Base-by-base conservation (phyloP, 2,888 invertebrate genomes). In the Anorthoa munda region DNA sequence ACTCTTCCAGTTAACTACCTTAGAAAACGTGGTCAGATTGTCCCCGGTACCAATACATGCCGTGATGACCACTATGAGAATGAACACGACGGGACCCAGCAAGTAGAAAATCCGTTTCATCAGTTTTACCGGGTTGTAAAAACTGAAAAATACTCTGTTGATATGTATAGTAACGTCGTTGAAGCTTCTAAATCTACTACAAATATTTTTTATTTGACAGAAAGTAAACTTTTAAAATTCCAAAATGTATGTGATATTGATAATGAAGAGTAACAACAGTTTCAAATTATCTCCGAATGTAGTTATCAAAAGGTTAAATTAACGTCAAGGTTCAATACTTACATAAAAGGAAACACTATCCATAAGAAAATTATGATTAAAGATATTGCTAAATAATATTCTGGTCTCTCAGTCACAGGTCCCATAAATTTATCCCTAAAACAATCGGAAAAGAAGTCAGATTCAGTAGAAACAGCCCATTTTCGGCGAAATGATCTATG, bases 261-360 rank as follows among this genome's bases (percentile, higher is more conserved):
- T 39, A 39, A 39, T 39, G 39, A 4, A 9, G 4, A 9, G 39
- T 7, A 39, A 39, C 39, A 9, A 39, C 39, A 9, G 9, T 39
- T 39, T 39, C 39, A 9, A 39, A 39, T 39, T 39, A 9, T 39
- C 1, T 39, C 7, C 39, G 9, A 39, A 31, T 7, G 7, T 31
- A 7, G 31, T 31, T 45, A 58, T 23, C 2, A 26, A 45, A 53
- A 46, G 9, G 60, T 71, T 61, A 50, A 50, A 69, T 72, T 46
- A 13, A 51, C 31, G 18, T n/a, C 23, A n/a, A 15, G 26, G 15
- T 15, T 7, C 11, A 45, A 64, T 84, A 94, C 96, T 94, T 82
- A 96, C 96, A 95, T 81, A 90, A 95, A 94, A 75, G 95, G 93
- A 77, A 93, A 88, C 55, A 89, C 72, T 55, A 93, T 91, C 94